phyloP scores from a whole-genome alignment of 2,888 invertebrate genomes.

The Tipula helvola region DNA sequence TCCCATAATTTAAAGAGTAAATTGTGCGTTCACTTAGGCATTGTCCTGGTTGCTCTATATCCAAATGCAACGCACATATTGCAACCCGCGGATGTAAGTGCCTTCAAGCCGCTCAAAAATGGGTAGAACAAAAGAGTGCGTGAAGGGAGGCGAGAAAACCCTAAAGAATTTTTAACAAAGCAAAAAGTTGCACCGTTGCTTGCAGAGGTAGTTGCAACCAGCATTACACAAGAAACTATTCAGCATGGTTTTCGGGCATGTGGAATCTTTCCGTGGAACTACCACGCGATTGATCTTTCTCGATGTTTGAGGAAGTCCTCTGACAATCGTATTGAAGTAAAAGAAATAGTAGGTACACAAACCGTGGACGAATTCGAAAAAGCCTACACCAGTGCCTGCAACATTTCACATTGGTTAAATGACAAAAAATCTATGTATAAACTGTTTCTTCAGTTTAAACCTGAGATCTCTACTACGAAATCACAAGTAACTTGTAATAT shows the following conservation, averaged over 20 bases:
- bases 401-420: not conserved
- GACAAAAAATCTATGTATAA: not conserved
- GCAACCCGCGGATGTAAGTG: too few species aligned
- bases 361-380: not conserved
- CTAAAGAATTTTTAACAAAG: too few species aligned
- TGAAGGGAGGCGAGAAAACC: too few species aligned
- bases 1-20: not conserved
- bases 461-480: not conserved
- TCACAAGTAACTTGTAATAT: too few species aligned
- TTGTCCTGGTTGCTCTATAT: not conserved
- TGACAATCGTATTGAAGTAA: not conserved
- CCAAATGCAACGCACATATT: not conserved
- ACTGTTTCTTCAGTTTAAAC: not conserved
- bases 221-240: not conserved
- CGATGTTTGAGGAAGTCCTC: not conserved
- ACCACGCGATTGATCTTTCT: too few species aligned
- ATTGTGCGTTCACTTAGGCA: too few species aligned
- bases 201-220: not conserved
- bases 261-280: too few species aligned
- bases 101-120: too few species aligned
- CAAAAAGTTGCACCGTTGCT: not conserved
- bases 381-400: too few species aligned
- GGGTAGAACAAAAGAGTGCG: too few species aligned
- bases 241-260: not conserved
- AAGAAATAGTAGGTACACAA: not conserved